Percentiles rank a stretch among this genome's conserved stretches.
Evolutionary conservation across 1,140 invertebrate genomes (phyloP).

Genomic region (Laupala kohalensis): DNA sequence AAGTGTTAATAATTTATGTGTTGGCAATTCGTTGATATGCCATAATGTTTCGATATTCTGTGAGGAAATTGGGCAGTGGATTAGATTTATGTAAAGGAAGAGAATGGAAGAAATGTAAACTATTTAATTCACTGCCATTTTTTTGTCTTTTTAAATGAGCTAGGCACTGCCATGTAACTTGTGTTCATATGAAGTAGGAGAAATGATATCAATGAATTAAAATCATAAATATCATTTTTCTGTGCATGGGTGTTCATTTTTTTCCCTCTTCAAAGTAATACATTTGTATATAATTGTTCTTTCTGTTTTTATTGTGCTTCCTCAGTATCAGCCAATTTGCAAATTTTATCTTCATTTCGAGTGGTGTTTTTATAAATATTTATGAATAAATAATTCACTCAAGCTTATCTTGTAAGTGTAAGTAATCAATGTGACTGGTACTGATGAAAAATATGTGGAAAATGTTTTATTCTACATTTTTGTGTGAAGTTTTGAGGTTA

Average conservation of each 20-base stretch:
- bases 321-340: neutral
- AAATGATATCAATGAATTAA: neutral
- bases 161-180: constrained; percentile 3
- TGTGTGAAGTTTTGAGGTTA: neutral
- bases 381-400: neutral
- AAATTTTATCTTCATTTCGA: neutral
- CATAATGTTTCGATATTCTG: neutral
- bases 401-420: neutral
- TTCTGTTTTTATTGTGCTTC: neutral
- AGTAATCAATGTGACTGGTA: neutral
- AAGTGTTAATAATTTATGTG: neutral
- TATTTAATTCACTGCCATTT: constrained; percentile 6
- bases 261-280: neutral
- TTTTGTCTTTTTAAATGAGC: constrained; percentile 5
- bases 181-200: neutral
- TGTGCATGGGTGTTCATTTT: neutral
- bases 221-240: neutral
- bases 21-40: neutral
- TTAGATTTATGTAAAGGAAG: neutral
- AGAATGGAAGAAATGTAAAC: neutral
- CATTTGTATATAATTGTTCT: constrained; percentile 6
- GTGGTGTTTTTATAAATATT: neutral
- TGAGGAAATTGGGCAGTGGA: neutral
- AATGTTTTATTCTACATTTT: neutral
- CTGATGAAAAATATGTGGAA: neutral